These are phyloP conservation scores for Aurelia aurita complex sp. Pacific DNA, from an alignment of 30 jellyfish, hydroid and myxozoan species.

Conservation along the genomic window DNA sequence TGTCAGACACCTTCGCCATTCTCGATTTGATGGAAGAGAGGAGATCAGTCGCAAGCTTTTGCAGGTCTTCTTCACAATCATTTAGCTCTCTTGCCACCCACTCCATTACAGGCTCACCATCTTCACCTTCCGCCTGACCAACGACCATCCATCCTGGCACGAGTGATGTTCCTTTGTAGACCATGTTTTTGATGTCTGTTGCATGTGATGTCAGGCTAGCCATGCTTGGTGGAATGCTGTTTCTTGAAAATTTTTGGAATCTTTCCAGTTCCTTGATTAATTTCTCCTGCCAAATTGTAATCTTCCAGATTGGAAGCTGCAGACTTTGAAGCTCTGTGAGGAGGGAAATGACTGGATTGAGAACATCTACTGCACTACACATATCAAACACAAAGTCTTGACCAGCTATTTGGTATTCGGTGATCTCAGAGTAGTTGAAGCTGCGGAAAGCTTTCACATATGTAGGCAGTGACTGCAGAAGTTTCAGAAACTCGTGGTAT, in stretches of 20 bases:
- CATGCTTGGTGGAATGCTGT: constrained; percentile 19
- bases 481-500: constrained; percentile 32
- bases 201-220: constrained; percentile 11
- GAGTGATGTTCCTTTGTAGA: constrained; percentile 8
- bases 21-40: constrained; percentile 11
- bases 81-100: constrained; percentile 19
- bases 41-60: constrained; percentile 11
- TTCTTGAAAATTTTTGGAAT: constrained; percentile 4
- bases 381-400: constrained; percentile 42
- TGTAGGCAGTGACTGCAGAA: constrained; percentile 47
- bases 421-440: constrained; percentile 30
- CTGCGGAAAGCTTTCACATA: constrained; percentile 35
- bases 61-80: constrained; percentile 17
- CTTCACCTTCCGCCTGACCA: constrained; percentile 14
- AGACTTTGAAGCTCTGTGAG: constrained; percentile 29
- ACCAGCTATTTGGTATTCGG: constrained; percentile 38
- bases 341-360: constrained; percentile 27
- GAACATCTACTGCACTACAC: constrained; percentile 52
- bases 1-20: constrained; percentile 13
- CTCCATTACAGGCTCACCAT: constrained; percentile 25
- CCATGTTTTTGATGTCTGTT: constrained; percentile 22
- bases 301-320: constrained; percentile 33
- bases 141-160: constrained; percentile 46
- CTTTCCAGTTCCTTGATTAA: not conserved
- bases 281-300: constrained; percentile 16